Percentiles rank a stretch among this genome's conserved stretches.
Conservation (phyloP, 2,888 invertebrate species). For the Meta bourneti region DNA sequence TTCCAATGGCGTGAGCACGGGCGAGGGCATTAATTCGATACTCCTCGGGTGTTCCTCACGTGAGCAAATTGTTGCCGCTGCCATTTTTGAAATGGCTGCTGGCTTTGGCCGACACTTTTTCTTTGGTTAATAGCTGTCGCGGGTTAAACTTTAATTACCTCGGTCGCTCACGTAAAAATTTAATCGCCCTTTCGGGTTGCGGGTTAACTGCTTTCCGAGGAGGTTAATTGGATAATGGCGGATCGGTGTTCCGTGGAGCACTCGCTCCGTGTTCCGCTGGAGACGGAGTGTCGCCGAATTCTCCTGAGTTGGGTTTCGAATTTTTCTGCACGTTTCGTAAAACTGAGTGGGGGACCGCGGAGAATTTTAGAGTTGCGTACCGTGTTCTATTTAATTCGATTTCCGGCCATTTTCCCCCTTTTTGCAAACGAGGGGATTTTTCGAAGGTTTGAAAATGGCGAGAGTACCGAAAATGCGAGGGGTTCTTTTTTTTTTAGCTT, state of each 20-base stretch:
- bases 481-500: too few species aligned
- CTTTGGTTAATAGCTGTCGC: neutral
- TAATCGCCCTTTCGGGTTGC: neutral
- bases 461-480: too few species aligned
- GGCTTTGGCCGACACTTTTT: neutral
- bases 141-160: neutral
- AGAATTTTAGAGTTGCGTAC: neutral
- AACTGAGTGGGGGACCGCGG: neutral
- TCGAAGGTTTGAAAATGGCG: neutral
- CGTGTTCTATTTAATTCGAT: neutral
- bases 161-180: neutral
- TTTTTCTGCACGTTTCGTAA: neutral
- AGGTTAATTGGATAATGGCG: neutral
- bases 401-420: neutral
- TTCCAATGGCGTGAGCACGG: neutral
- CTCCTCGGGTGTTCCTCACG: too few species aligned
- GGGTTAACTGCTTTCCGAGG: neutral
- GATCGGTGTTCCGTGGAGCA: neutral
- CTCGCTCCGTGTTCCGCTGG: neutral
- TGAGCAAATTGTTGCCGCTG: neutral
- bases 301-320: neutral
- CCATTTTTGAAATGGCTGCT: neutral
- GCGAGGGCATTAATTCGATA: neutral
- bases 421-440: neutral
- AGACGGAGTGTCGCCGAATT: neutral